phyloP scores from a whole-genome alignment of 1,140 invertebrate species.

The Hormaphis cornu region DNA sequence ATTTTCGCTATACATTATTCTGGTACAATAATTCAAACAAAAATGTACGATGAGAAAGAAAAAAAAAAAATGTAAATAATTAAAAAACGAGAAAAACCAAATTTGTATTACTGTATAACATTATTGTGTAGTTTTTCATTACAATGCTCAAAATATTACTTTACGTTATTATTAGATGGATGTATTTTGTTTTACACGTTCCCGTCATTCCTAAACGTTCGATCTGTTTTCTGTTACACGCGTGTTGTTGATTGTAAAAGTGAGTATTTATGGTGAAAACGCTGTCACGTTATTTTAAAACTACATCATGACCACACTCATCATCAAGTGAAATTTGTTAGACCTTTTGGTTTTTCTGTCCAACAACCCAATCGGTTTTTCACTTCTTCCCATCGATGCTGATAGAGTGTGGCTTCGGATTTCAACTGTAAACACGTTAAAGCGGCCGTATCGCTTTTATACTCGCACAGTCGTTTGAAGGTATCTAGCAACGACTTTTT shows the following conservation, averaged over 20 bases:
- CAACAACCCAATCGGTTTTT: slow-evolving; percentile 2
- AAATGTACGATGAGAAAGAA: not conserved
- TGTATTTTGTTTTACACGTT: not conserved
- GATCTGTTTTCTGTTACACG: no score
- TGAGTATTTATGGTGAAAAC: no score
- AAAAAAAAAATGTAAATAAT: not conserved
- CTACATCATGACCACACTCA: no score
- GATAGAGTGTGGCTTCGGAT: not conserved
- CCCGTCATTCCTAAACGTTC: no score
- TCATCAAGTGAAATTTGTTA: not conserved
- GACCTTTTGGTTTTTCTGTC: slow-evolving; percentile 14
- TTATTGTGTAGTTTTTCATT: slow-evolving; percentile 25
- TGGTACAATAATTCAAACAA: no score
- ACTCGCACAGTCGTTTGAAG: not conserved
- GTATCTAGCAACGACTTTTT: slow-evolving; percentile 15
- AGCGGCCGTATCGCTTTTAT: not conserved
- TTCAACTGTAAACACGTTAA: not conserved
- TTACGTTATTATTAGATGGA: slow-evolving; percentile 6
- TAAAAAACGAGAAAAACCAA: not conserved
- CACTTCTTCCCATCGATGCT: not conserved
- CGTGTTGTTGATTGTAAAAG: no score
- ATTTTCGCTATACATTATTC: no score
- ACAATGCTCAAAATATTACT: slow-evolving; percentile 30
- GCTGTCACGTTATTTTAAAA: no score
- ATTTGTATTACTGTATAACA: not conserved